phyloP scores from a whole-genome alignment of 2,888 invertebrate genomes.

The Leptinotarsa juncta region DNA sequence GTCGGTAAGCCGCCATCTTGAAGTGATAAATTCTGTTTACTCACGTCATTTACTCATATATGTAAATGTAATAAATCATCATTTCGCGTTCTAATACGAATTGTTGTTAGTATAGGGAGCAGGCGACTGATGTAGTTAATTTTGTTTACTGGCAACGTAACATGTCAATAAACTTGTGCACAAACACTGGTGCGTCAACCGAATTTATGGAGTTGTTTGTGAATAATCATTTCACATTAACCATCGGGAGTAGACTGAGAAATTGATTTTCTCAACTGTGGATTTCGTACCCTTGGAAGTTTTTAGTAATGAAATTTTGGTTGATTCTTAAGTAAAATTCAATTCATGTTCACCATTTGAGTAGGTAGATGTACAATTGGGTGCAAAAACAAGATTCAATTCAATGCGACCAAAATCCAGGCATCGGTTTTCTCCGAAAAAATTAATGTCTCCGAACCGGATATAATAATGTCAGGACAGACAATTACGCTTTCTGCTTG shows the following conservation, averaged over 20 bases:
- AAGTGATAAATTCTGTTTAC: conserved; percentile 59
- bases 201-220: conserved; percentile 42
- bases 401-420: no score
- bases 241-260: not conserved
- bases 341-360: no score
- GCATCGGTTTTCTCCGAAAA: no score
- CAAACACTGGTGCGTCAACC: conserved; percentile 32
- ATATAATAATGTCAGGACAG: no score
- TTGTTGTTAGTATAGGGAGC: conserved; percentile 41
- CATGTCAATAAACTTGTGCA: conserved; percentile 48
- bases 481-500: no score
- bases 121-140: conserved; percentile 48
- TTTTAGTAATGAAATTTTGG: not conserved
- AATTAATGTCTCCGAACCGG: no score
- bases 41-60: conserved; percentile 57
- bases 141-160: conserved; percentile 49
- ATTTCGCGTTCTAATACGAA: conserved; percentile 53
- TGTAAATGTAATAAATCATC: conserved; percentile 59
- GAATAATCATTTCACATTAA: conserved; percentile 35
- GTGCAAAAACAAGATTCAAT: no score
- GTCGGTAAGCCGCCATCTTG: conserved; percentile 51
- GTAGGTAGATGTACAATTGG: no score
- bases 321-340: not conserved
- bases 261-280: conserved; percentile 11
- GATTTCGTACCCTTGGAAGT: not conserved